phyloP scores from a whole-genome alignment of 2,113 vertebrate species.

The Rhynchopsitta pachyrhyncha region DNA sequence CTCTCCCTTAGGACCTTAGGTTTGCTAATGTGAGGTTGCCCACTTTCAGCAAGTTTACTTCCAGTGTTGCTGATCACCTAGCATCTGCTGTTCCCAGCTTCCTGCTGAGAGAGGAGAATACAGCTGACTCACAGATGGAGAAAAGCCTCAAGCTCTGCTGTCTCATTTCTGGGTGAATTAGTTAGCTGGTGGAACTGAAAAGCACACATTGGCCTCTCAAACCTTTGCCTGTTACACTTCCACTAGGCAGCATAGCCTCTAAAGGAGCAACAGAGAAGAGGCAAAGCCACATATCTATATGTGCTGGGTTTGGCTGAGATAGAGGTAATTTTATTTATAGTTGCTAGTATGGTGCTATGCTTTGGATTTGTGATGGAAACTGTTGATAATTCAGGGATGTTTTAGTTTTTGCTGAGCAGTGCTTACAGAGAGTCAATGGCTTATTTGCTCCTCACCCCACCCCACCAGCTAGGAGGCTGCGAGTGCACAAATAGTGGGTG shows the following conservation, averaged over 20 bases:
- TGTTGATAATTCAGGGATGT: background rate
- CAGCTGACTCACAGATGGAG: background rate
- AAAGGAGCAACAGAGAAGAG: background rate
- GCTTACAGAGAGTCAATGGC: background rate
- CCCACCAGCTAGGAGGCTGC: accelerated
- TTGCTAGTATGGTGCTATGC: accelerated
- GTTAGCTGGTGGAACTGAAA: background rate
- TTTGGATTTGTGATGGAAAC: background rate
- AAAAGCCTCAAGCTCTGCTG: background rate
- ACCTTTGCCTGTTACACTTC: background rate
- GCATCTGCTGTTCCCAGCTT: background rate
- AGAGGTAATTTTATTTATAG: background rate
- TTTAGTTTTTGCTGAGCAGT: background rate
- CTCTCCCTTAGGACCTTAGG: background rate
- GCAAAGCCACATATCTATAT: background rate
- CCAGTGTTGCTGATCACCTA: background rate
- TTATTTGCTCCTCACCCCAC: background rate
- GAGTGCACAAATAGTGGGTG: background rate
- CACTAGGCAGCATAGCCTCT: background rate
- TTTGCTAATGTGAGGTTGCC: background rate
- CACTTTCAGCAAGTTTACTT: background rate
- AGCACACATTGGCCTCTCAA: background rate
- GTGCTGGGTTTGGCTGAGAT: background rate
- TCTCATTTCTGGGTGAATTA: background rate
- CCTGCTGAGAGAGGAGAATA: background rate